Evolutionary conservation across 2,888 invertebrate genomes (phyloP).

Genomic region (Polymixis flavicincta): DNA sequence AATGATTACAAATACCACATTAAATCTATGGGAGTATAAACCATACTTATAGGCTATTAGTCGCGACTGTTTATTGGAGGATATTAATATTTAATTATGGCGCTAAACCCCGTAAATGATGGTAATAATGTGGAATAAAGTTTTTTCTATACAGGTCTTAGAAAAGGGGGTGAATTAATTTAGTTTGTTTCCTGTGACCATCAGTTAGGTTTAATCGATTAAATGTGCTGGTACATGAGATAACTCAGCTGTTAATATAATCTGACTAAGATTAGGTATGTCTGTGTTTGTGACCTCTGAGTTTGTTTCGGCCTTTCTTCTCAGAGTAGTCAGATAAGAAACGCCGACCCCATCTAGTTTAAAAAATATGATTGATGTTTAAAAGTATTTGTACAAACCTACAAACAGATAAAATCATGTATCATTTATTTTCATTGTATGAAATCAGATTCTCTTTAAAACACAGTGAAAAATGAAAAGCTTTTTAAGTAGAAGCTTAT

Average conservation of each 20-base stretch:
- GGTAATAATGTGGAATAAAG: constrained; percentile 20
- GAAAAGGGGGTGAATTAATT: constrained; percentile 3
- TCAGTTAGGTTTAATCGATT: constrained; percentile 3
- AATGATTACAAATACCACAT: constrained; percentile 40
- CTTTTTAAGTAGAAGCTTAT: neutral
- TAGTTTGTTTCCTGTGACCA: neutral
- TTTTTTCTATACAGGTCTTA: constrained; percentile 1
- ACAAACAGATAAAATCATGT: too few relatives aligned
- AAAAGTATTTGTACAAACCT: too few relatives aligned
- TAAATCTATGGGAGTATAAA: constrained; percentile 30
- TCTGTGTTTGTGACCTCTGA: too few relatives aligned
- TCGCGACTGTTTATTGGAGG: constrained; percentile 36
- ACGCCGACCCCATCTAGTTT: too few relatives aligned
- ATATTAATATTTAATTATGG: constrained; percentile 36
- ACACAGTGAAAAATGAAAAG: neutral
- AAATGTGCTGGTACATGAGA: constrained; percentile 1
- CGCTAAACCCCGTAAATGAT: constrained; percentile 2
- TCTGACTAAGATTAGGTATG: neutral
- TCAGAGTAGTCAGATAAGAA: too few relatives aligned
- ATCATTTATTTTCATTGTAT: neutral
- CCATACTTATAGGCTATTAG: constrained; percentile 32
- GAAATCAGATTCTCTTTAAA: neutral
- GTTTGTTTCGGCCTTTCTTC: too few relatives aligned
- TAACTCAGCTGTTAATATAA: neutral
- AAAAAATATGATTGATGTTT: too few relatives aligned